Evolutionary conservation across 30 jellyfish, hydroid and myxozoan species (phyloP), one percentile per base, ranked within the genome.

Genomic region (Clytia hemisphaerica): DNA sequence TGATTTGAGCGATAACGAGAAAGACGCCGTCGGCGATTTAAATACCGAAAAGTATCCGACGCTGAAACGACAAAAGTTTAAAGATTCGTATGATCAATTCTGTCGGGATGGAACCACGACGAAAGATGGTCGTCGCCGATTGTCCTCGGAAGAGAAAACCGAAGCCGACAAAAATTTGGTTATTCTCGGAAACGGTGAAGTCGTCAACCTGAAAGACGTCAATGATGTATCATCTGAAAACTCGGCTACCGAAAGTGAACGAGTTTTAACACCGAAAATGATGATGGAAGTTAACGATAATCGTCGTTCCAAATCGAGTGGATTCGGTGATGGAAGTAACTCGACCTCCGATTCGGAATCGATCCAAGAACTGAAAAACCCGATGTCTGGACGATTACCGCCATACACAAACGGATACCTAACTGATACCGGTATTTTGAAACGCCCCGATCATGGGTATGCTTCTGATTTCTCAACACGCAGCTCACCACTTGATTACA

Each of bases 301-400:
- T 31, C 31, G 10, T 28, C 36, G 78, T 67, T 33, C 58, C 57
- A 73, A 84, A 22, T 76, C 95, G 14, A 79, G 94, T 48, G 95
- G 95, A 1, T 75, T 80, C 64, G 98, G 93, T 37, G 93, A 93
- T 9, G 98, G 81, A 18, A 93, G 94, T 14, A 75, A 72, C 18
- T 89, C 94, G 16, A 82, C 95, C 24, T 89, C 98, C 1, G 98
- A 89, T 74, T 71, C 92, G 6, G 98, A 89, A 30, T 86, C 96
- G 0, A 59, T 67, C 19, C 66, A 22, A 6, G 70, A 57, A 57
- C 36, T 57, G 14, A 68, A 65, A 0, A 65, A 37, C 37, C 67
- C 64, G 5, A 45, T 42, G 25, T 65, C 44, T 67, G 57, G 25
- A 2, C 19, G 48, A 6, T 33, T 33, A 30, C 21, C 46, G 6